Evolutionary conservation across 1,140 invertebrate species (phyloP).

Genomic region (Drosophila lacteicornis): DNA sequence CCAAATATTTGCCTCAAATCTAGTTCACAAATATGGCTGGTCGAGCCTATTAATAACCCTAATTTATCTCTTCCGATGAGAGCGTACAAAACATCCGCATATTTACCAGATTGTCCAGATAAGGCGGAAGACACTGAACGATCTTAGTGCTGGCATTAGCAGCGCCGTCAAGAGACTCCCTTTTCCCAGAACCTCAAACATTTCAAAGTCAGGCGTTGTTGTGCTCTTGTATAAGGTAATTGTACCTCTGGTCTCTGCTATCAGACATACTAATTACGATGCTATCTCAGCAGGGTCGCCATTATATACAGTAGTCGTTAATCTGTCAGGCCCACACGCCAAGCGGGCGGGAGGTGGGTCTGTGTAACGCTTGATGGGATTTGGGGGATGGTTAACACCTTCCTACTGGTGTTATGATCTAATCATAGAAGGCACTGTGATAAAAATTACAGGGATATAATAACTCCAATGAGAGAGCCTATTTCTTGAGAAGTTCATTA

Average conservation of each 20-base stretch:
- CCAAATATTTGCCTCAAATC: conserved; percentile 40
- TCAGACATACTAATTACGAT: conserved; percentile 30
- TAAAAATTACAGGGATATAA: neutral
- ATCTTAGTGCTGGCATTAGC: conserved; percentile 28
- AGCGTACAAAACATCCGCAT: conserved; percentile 47
- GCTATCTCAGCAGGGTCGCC: conserved; percentile 28
- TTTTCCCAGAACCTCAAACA: conserved; percentile 38
- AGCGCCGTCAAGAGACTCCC: conserved; percentile 16
- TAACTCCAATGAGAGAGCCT: too few relatives aligned
- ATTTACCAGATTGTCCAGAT: conserved; percentile 31
- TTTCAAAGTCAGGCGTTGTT: conserved; percentile 31
- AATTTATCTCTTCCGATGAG: conserved; percentile 23
- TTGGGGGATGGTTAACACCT: conserved; percentile 40
- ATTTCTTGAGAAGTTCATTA: neutral
- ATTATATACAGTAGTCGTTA: conserved; percentile 17
- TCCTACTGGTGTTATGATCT: conserved; percentile 4
- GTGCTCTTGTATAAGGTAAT: conserved; percentile 24
- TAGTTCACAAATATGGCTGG: conserved; percentile 44
- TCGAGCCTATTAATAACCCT: conserved; percentile 34
- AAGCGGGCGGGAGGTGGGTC: neutral
- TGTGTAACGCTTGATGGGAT: conserved; percentile 16
- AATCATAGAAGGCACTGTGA: conserved; percentile 6
- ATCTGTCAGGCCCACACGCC: conserved; percentile 33
- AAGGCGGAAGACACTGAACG: conserved; percentile 22
- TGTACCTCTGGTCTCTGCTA: conserved; percentile 1